phyloP scores from a whole-genome alignment of 35 echinoderm and acorn worm genomes.

The Nesometra sesokonis region DNA sequence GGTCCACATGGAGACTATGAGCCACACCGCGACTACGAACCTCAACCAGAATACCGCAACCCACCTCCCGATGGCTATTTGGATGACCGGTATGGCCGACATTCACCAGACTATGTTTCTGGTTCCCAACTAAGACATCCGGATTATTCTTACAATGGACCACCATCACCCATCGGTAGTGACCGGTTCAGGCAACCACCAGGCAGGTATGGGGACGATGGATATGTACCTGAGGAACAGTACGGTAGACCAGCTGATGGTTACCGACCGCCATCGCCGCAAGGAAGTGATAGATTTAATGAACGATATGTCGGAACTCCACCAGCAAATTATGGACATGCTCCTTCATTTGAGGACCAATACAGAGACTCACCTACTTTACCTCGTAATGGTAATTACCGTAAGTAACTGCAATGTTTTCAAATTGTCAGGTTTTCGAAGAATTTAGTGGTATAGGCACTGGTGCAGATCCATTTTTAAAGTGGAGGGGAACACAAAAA shows the following conservation, averaged over 20 bases:
- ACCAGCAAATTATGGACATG: not conserved
- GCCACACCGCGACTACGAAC: not conserved
- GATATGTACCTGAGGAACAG: not conserved
- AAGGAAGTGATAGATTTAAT: not conserved
- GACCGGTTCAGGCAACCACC: not conserved
- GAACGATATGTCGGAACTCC: not conserved
- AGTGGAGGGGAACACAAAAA: no score
- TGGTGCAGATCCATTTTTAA: no score
- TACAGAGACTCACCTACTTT: not conserved
- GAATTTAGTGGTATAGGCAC: no score
- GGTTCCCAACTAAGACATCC: not conserved
- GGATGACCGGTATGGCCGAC: not conserved
- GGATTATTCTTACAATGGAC: not conserved
- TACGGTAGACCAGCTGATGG: not conserved
- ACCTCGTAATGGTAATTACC: not conserved
- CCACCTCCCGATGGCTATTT: not conserved
- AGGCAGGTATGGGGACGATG: not conserved
- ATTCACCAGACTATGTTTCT: not conserved
- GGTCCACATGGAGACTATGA: not conserved
- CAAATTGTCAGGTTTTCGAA: no score
- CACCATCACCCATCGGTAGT: not conserved
- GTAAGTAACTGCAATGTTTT: not conserved
- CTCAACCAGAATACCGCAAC: slow-evolving; percentile 10
- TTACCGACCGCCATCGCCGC: not conserved
- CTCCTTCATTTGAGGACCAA: not conserved